phyloP scores from a whole-genome alignment of 2,888 invertebrate species.

The Nephrocerus scutellatus region DNA sequence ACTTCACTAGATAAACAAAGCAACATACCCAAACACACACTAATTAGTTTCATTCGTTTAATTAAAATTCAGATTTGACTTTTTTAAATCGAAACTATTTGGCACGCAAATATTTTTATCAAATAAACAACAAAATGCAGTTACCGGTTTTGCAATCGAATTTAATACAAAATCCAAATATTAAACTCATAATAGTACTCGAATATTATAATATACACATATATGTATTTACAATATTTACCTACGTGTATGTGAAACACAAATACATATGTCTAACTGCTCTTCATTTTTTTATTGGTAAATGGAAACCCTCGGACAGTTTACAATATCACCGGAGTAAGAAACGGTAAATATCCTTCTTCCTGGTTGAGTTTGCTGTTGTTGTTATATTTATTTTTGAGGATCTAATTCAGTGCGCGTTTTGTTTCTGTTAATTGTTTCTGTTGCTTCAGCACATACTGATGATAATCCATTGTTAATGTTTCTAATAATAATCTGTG shows the following conservation, averaged over 20 bases:
- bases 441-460: slow-evolving; percentile 4
- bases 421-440: slow-evolving; percentile 4
- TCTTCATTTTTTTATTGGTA: slow-evolving; percentile 8
- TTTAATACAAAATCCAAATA: too few relatives aligned
- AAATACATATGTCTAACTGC: not conserved
- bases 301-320: slow-evolving; percentile 32
- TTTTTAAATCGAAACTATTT: too few relatives aligned
- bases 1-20: not conserved
- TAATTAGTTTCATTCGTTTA: slow-evolving; percentile 11
- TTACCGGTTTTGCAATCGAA: too few relatives aligned
- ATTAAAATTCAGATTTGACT: slow-evolving; percentile 15
- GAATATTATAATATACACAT: slow-evolving; percentile 1
- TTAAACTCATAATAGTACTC: too few relatives aligned
- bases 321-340: slow-evolving; percentile 48
- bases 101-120: not conserved
- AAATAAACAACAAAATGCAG: too few relatives aligned
- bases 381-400: not conserved
- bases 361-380: not conserved
- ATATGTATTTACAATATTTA: slow-evolving; percentile 1
- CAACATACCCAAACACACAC: slow-evolving; percentile 9
- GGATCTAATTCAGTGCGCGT: not conserved
- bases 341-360: slow-evolving; percentile 44
- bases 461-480: not conserved
- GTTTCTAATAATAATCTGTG: too few relatives aligned
- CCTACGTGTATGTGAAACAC: too few relatives aligned